Evolutionary conservation across 53 echinoderm and acorn worm genomes (phyloP).

Genomic region (Henricia sp.): DNA sequence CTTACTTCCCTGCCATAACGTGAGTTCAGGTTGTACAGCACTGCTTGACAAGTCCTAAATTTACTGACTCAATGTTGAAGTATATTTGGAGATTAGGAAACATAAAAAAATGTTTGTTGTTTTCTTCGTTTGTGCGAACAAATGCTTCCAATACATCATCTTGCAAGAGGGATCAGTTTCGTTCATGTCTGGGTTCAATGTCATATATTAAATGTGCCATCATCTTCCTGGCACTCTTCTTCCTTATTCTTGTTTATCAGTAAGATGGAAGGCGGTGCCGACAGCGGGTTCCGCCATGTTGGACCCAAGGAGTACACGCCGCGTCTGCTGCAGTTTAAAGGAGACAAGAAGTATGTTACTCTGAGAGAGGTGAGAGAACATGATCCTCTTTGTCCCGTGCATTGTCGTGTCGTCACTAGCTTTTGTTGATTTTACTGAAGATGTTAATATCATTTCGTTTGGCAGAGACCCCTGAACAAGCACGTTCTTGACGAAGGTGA

Average conservation of each 20-base stretch:
- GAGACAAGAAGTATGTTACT: conserved; percentile 64
- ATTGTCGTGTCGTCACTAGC: neutral
- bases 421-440: neutral
- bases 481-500: conserved; percentile 73
- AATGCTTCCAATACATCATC: no score
- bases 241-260: conserved; percentile 16
- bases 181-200: no score
- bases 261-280: conserved; percentile 91
- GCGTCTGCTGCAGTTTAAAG: conserved; percentile 90
- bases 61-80: no score
- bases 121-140: no score
- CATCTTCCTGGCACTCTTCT: neutral
- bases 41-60: no score
- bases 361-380: conserved; percentile 71
- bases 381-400: neutral
- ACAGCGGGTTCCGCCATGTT: conserved; percentile 90
- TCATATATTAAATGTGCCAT: neutral
- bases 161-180: no score
- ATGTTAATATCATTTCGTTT: no score
- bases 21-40: no score
- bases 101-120: no score
- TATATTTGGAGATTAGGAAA: no score
- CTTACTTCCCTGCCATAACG: conserved; percentile 71
- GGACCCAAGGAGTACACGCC: conserved; percentile 86
- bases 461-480: conserved; percentile 82